Evolutionary conservation across 2,113 vertebrate species (phyloP), one percentile per base, ranked within the genome.

Genomic region (Etia nguti): DNA sequence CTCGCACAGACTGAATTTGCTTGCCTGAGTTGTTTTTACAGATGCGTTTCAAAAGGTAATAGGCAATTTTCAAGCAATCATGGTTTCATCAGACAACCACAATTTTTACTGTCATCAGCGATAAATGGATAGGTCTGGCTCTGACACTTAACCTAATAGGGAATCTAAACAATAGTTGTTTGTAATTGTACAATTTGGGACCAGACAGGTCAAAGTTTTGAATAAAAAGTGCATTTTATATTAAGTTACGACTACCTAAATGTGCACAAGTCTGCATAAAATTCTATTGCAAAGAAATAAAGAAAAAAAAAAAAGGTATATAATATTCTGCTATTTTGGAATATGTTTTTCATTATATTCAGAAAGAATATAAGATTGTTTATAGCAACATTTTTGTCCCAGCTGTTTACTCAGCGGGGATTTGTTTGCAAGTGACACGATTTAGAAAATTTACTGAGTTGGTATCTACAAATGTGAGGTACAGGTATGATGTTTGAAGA

Each of bases 1-100:
- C 86, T 80, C 10, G 38, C 26, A 16, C 36, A 70, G 88, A 88
- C 48, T 43, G 55, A 86, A 89, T 79, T 77, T 52, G 81, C 80
- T 87, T 62, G 68, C 56, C 79, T 31, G 38, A 88, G 55, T 73
- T 83, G 22, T 62, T 88, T 82, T 77, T 46, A 81, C 77, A 86
- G 52, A 90, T 86, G 20, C 2, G 36, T 86, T 86, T 85, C 10
- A 81, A 48, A 86, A 88, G 43, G 62, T 88, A 89, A 59, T 24
- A 62, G 84, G 54, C 77, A 68, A 60, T 90, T 88, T 80, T 52
- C 11, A 36, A 80, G 83, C 59, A 50, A 56, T 55, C 57, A 18
- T n/a, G 50, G 36, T 80, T 87, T 85, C 54, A 55, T 89, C 65
- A 85, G 56, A 82, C 29, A 57, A 59, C 5, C 12, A 36, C 10